Percentiles rank a stretch among this genome's conserved stretches.
phyloP scores from a whole-genome alignment of 1,140 invertebrate species.

The Melipona quadrifasciata region DNA sequence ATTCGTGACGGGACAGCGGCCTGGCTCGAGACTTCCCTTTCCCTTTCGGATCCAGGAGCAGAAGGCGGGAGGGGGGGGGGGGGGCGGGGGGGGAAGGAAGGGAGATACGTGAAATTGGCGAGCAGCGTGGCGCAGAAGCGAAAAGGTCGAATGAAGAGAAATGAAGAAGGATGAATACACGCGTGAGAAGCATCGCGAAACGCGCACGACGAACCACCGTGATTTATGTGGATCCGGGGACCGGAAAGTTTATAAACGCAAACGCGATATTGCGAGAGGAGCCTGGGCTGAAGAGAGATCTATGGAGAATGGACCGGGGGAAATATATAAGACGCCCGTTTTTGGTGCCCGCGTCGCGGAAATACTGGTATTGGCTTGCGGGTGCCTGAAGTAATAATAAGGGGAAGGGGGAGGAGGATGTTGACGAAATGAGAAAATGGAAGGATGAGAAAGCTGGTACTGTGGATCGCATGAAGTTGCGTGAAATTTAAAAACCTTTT shows the following conservation, averaged over 20 bases:
- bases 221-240: constrained; percentile 42
- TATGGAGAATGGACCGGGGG: neutral
- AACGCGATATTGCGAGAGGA: constrained; percentile 12
- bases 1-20: constrained; percentile 55
- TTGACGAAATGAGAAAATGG: neutral
- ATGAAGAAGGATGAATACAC: constrained; percentile 40
- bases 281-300: neutral
- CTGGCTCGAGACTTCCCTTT: neutral
- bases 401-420: neutral
- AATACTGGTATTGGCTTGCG: neutral
- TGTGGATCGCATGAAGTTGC: too few relatives aligned
- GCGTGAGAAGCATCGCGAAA: constrained; percentile 30
- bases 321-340: neutral
- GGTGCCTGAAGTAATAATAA: neutral
- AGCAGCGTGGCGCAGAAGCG: neutral
- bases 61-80: constrained; percentile 16
- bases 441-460: neutral
- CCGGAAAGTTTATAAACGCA: constrained; percentile 38
- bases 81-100: neutral
- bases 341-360: neutral
- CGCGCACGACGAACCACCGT: constrained; percentile 5
- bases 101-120: constrained; percentile 12
- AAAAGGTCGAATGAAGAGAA: constrained; percentile 38
- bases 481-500: too few relatives aligned
- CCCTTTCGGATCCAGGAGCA: neutral